Conservation (phyloP, 2,113 vertebrate genomes). For the Zingel zingel region DNA sequence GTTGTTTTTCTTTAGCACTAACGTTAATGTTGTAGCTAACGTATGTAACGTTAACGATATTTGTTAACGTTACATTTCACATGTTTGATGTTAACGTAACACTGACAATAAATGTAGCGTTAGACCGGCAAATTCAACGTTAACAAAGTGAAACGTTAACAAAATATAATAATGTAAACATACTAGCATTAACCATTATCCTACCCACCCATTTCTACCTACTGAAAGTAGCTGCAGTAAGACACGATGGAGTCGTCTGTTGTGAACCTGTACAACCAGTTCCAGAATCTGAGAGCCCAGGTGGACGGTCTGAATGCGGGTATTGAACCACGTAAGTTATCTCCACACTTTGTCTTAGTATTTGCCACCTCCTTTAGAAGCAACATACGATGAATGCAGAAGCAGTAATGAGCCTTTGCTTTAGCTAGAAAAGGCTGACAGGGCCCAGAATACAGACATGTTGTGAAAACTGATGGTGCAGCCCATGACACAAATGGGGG, state of each 20-base stretch:
- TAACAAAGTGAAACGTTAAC: background rate
- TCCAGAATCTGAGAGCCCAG: constrained; percentile 86
- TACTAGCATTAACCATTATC: background rate
- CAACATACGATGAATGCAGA: background rate
- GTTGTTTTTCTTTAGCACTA: background rate
- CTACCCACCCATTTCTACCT: background rate
- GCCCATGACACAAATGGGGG: background rate
- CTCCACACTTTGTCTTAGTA: constrained; percentile 16
- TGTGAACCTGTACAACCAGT: constrained; percentile 87
- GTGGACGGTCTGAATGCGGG: constrained; percentile 88
- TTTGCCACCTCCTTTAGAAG: constrained; percentile 18
- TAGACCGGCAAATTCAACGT: background rate
- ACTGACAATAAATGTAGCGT: too few relatives aligned
- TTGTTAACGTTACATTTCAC: too few relatives aligned
- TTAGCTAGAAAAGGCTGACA: background rate
- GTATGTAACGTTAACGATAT: background rate
- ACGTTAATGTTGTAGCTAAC: background rate
- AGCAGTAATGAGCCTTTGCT: background rate
- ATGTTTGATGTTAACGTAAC: background rate
- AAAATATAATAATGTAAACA: background rate
- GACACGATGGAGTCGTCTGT: constrained; percentile 85
- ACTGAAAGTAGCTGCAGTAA: constrained; percentile 46
- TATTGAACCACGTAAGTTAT: constrained; percentile 89
- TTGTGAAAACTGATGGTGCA: constrained; percentile 1
- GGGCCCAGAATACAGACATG: background rate